Percentiles rank a stretch among this genome's conserved stretches.
These are phyloP conservation scores for Subacronicta megacephala DNA, from an alignment of 2,888 invertebrate species.

Conservation along the genomic window DNA sequence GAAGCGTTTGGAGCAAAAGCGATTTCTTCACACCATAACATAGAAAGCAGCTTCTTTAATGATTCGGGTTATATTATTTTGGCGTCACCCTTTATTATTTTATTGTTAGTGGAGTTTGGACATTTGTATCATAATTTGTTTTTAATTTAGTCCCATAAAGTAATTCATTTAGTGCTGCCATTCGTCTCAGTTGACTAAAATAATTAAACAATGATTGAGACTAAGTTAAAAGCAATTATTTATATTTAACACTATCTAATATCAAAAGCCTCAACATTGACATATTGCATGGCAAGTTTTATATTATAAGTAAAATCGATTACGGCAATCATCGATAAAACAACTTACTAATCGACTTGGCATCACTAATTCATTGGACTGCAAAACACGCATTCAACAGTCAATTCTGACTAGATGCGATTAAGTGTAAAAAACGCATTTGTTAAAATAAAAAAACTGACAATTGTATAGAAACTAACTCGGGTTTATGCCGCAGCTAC, in stretches of 20 bases:
- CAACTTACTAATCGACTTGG: conserved; percentile 41
- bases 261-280: conserved; percentile 49
- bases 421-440: conserved; percentile 36
- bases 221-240: conserved; percentile 38
- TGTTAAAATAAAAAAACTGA: conserved; percentile 34
- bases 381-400: conserved; percentile 29
- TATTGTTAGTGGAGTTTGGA: conserved; percentile 48
- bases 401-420: conserved; percentile 62
- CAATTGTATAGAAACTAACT: conserved; percentile 42
- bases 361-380: conserved; percentile 57
- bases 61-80: conserved; percentile 62
- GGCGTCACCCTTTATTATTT: conserved; percentile 46
- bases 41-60: conserved; percentile 72
- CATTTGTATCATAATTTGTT: conserved; percentile 37
- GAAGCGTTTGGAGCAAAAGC: conserved; percentile 66
- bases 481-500: conserved; percentile 22
- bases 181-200: conserved; percentile 21
- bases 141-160: conserved; percentile 30
- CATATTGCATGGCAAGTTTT: conserved; percentile 56
- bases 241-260: conserved; percentile 28
- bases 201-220: conserved; percentile 6
- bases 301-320: conserved; percentile 36
- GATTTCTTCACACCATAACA: conserved; percentile 66
- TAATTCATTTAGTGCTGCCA: neutral
- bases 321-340: conserved; percentile 51